Evolutionary conservation across 64 coral and sea anemone genomes (phyloP).

Genomic region (Acropora yongei): DNA sequence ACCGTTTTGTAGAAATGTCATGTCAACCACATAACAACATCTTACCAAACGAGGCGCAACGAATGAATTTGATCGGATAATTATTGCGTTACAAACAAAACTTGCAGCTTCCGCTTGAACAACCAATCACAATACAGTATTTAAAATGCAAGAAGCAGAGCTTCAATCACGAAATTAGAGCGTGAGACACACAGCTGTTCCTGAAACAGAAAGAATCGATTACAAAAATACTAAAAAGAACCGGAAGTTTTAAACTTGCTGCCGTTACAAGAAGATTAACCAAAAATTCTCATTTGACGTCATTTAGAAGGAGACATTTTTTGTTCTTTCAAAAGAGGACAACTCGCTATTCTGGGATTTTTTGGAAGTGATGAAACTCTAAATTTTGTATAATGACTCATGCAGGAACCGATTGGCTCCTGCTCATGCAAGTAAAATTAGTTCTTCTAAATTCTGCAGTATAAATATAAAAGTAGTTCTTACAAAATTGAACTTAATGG

Average conservation of each 20-base stretch:
- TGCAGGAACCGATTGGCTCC: no score
- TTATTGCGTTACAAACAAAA: slow-evolving; percentile 35
- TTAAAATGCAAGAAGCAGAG: not conserved
- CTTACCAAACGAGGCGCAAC: not conserved
- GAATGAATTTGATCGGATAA: not conserved
- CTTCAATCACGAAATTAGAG: not conserved
- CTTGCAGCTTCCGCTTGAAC: not conserved
- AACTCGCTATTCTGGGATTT: no score
- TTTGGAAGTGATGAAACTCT: no score
- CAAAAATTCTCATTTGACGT: not conserved
- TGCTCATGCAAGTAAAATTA: no score
- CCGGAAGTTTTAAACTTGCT: not conserved
- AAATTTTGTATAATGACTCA: no score
- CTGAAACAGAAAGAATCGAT: not conserved
- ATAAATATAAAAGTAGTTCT: no score
- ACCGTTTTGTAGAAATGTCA: slow-evolving; percentile 20
- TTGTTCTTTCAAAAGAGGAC: no score
- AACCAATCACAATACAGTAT: slow-evolving; percentile 10
- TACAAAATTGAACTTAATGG: no score
- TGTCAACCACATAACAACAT: not conserved
- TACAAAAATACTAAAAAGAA: not conserved
- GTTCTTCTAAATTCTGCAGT: no score
- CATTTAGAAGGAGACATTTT: no score
- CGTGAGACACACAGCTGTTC: not conserved
- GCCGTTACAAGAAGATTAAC: not conserved